These are phyloP conservation scores for Liparis tanakae DNA, from an alignment of 2,797 vertebrate genomes.

Conservation along the genomic window DNA sequence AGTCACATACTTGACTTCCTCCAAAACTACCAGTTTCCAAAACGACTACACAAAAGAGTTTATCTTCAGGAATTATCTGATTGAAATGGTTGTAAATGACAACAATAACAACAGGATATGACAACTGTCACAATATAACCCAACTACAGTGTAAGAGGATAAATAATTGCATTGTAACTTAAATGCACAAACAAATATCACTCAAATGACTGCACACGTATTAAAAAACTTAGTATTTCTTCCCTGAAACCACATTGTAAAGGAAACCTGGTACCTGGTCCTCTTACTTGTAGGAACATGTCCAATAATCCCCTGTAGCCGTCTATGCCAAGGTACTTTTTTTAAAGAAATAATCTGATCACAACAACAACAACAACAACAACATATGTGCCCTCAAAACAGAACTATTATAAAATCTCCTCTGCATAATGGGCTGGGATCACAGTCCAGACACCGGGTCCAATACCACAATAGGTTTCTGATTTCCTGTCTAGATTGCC, in stretches of 20 bases:
- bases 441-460: constrained; percentile 68
- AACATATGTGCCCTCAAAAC: constrained; percentile 62
- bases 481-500: constrained; percentile 82
- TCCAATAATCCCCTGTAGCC: neutral
- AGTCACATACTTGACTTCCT: neutral
- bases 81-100: neutral
- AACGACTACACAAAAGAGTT: neutral
- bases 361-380: constrained; percentile 50
- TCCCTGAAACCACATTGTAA: constrained; percentile 7
- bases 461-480: constrained; percentile 74
- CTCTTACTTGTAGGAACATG: constrained; percentile 22
- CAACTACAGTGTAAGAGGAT: neutral
- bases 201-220: neutral
- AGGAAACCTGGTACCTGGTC: constrained; percentile 20
- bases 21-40: constrained; percentile 2
- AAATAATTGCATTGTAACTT: neutral
- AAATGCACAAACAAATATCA: neutral
- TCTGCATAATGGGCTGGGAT: constrained; percentile 68
- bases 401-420: constrained; percentile 61
- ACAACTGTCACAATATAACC: neutral
- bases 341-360: constrained; percentile 33
- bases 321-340: constrained; percentile 34
- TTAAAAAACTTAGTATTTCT: neutral
- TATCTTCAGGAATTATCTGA: neutral
- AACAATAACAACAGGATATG: neutral